Conservation (phyloP, 2,113 vertebrate genomes). For the Rallus limicola region DNA sequence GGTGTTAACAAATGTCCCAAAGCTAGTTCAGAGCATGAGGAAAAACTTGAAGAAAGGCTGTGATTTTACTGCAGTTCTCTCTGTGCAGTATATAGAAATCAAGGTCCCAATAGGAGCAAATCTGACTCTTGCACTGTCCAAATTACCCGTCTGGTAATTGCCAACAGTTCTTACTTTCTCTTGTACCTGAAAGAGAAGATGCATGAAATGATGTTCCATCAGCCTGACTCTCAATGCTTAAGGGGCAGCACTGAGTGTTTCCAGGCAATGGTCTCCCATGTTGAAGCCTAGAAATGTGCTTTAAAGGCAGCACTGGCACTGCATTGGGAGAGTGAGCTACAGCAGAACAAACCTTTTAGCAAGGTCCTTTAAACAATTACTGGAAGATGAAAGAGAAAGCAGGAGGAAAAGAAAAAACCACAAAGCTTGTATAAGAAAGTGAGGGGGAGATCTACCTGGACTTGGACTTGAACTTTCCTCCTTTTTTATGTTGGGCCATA, state of each 20-base stretch:
- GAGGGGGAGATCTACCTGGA: slow-evolving; percentile 69
- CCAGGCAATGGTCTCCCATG: neutral
- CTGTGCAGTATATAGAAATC: neutral
- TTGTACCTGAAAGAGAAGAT: slow-evolving; percentile 72
- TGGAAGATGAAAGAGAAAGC: neutral
- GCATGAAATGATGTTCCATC: neutral
- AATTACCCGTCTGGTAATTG: neutral
- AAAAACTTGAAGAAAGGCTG: neutral
- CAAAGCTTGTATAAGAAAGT: neutral
- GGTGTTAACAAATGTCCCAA: neutral
- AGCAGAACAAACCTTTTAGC: neutral
- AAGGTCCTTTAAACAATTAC: neutral
- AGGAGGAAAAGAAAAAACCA: neutral
- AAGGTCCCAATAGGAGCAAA: rapidly evolving
- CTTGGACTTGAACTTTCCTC: slow-evolving; percentile 79
- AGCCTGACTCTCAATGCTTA: neutral
- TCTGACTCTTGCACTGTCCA: neutral
- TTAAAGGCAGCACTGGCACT: neutral
- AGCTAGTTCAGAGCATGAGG: neutral
- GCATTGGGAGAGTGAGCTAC: neutral
- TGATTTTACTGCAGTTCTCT: neutral
- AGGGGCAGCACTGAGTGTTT: neutral
- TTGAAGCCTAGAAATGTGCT: neutral
- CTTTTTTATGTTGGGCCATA: slow-evolving; percentile 72
- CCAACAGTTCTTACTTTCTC: slow-evolving; percentile 65